Base-by-base conservation (phyloP, 2,888 invertebrate species). In the Aphidoletes aphidimyza region DNA sequence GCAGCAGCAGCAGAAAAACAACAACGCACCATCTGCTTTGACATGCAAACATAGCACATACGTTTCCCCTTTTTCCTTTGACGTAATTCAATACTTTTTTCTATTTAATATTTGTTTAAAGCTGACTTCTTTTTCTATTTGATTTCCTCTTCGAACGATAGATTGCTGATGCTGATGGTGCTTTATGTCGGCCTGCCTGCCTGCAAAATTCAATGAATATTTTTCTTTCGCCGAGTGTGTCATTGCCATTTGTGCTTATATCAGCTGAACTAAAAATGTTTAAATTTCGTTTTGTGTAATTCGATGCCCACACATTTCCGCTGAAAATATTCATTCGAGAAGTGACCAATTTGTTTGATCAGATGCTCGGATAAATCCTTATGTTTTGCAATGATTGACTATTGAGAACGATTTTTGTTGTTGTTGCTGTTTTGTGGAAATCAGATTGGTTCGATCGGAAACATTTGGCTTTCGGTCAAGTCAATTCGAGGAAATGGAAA, bases 41-140 rank as follows among this genome's bases (percentile, higher is more conserved):
- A 30, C 69, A 69, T 69, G 69, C 69, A 69, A 69, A 30, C 69
- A 14, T 17, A 69, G 69, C 69, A 69, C 69, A 69, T 69, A 14
- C 69, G 69, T 69, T 26, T 17, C 17, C 14, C 69, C 14, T 54
- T 54, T 22, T 30, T 14, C 30, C 69, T 30, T 69, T 34, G 30
- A 69, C 69, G 69, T 69, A 69, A 69, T 69, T 69, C 69, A 69
- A 69, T 69, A 69, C 69, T 69, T 54, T 69, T 69, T 69, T 30
- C 69, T n/a, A 69, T 30, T 69, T 47, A 11, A 39, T 69, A 69
- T 69, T 69, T 69, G 34, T 69, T 69, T 69, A 30, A 17, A 69
- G 30, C 6, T 30, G 14, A 30, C 5, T 14, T 26, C 30, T 30
- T 5, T 30, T 69, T 30, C 30, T 34, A 69, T 69, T 69, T 22